phyloP scores from a whole-genome alignment of 2,113 vertebrate genomes.

The Labeo catla region DNA sequence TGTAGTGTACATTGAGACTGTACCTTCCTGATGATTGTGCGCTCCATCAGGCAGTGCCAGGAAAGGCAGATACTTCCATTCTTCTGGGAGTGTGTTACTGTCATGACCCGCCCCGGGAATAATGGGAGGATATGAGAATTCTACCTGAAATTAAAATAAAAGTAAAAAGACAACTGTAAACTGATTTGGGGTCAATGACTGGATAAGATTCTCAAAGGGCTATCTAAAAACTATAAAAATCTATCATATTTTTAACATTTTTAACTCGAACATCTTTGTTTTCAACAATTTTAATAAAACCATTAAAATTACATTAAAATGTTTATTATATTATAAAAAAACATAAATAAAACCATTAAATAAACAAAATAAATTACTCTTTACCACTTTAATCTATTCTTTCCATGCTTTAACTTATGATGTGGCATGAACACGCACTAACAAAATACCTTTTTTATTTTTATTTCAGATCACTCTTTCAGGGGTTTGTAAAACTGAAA shows the following conservation, averaged over 20 bases:
- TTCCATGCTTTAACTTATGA: too few relatives aligned
- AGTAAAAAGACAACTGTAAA: not conserved
- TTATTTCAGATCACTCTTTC: too few relatives aligned
- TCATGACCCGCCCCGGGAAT: slow-evolving; percentile 88
- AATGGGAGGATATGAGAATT: slow-evolving; percentile 94
- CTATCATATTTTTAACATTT: not conserved
- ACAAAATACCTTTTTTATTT: too few relatives aligned
- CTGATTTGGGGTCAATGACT: not conserved
- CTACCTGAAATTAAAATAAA: slow-evolving; percentile 79
- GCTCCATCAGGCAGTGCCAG: slow-evolving; percentile 93
- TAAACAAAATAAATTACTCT: too few relatives aligned
- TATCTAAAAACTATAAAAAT: not conserved
- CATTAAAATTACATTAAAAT: too few relatives aligned
- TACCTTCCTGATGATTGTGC: slow-evolving; percentile 98
- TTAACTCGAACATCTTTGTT: not conserved
- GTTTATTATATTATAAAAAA: too few relatives aligned
- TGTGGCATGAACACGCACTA: too few relatives aligned
- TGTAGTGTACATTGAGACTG: not conserved
- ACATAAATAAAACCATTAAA: too few relatives aligned
- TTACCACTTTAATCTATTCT: too few relatives aligned
- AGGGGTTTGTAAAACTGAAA: too few relatives aligned
- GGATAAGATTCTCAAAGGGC: not conserved
- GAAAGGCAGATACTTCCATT: slow-evolving; percentile 97
- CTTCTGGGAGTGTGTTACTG: slow-evolving; percentile 87
- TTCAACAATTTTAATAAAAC: not conserved